Evolutionary conservation across 1,140 invertebrate species (phyloP).

Genomic region (Fopius arisanus): DNA sequence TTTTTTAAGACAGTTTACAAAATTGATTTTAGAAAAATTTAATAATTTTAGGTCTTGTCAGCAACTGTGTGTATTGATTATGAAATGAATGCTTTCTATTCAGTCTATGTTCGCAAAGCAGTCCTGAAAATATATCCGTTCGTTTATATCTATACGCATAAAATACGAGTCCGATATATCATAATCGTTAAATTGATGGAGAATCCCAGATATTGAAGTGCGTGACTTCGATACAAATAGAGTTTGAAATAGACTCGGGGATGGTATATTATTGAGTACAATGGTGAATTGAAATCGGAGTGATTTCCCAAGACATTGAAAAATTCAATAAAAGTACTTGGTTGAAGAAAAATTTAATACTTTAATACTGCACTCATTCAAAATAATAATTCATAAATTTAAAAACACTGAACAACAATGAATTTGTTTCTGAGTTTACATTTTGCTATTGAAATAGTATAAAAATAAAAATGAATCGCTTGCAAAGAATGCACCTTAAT

Average conservation of each 20-base stretch:
- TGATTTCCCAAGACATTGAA: background rate
- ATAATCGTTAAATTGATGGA: background rate
- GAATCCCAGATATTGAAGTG: slow-evolving; percentile 1
- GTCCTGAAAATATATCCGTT: background rate
- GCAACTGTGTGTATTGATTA: background rate
- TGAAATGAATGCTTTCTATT: background rate
- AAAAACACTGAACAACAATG: no score
- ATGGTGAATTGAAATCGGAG: background rate
- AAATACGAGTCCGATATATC: background rate
- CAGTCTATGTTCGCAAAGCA: background rate
- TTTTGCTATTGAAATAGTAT: no score
- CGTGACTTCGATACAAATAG: slow-evolving; percentile 9
- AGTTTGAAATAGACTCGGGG: background rate
- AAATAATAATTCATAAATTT: no score
- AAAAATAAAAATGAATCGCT: no score
- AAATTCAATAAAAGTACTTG: background rate
- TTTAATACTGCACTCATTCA: background rate
- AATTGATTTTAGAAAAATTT: slow-evolving; percentile 23
- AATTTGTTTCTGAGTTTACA: no score
- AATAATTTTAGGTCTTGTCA: slow-evolving; percentile 27
- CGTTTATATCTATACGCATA: no score
- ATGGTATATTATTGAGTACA: background rate
- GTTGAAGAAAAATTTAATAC: background rate
- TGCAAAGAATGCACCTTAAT: no score
- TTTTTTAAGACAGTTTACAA: no score